phyloP scores from a whole-genome alignment of 2,113 vertebrate species.

The Scytalopus superciliaris region DNA sequence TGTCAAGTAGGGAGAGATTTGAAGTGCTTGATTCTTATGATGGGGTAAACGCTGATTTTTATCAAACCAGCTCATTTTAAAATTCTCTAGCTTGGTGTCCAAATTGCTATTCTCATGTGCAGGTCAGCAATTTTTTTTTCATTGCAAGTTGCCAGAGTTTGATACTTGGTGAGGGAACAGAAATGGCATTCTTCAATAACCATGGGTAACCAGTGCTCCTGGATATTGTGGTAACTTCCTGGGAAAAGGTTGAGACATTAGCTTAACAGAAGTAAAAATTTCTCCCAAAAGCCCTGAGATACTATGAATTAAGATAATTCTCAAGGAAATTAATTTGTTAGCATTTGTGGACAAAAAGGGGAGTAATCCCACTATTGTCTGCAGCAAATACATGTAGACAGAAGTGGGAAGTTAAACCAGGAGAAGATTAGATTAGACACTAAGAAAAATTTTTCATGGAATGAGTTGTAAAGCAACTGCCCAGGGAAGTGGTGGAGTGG shows the following conservation, averaged over 20 bases:
- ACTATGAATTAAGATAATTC: neutral
- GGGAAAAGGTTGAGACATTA: neutral
- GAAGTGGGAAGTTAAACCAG: neutral
- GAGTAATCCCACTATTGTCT: neutral
- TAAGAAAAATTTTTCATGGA: neutral
- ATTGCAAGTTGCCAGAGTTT: neutral
- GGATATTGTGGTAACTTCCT: neutral
- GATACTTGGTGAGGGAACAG: neutral
- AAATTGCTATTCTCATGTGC: neutral
- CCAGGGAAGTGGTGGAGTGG: neutral
- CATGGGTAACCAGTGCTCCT: neutral
- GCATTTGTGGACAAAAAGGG: neutral
- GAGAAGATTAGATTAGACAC: rapidly evolving
- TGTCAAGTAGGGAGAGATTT: neutral
- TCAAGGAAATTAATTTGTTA: neutral
- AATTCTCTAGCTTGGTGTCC: neutral
- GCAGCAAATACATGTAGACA: neutral
- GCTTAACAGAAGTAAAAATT: neutral
- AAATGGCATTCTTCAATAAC: neutral
- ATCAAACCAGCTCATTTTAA: neutral
- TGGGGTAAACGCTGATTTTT: neutral
- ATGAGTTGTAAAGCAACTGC: neutral
- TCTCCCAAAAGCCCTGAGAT: neutral
- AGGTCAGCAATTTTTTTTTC: neutral
- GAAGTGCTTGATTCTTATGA: neutral